Percentiles rank a stretch among this genome's conserved stretches.
phyloP scores from a whole-genome alignment of 2,797 vertebrate species.

The Saguinus oedipus region DNA sequence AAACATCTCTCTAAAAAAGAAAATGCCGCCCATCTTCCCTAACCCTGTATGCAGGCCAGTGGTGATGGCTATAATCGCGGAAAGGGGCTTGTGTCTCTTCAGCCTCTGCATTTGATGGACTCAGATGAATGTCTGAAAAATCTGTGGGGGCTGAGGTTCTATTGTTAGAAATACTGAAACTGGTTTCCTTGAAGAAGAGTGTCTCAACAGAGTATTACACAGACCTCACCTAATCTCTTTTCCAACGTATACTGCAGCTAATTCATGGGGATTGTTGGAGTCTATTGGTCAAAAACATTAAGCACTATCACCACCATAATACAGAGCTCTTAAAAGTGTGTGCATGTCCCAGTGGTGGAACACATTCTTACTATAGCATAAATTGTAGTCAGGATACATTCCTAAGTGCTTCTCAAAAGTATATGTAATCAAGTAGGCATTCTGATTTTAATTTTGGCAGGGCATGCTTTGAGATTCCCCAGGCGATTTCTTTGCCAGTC shows the following conservation, averaged over 20 bases:
- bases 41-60: not conserved
- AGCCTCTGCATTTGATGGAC: not conserved
- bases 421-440: not conserved
- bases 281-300: not conserved
- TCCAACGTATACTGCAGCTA: not conserved
- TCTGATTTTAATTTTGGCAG: slow-evolving; percentile 50
- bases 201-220: not conserved
- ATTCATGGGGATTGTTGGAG: not conserved
- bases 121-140: not conserved
- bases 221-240: not conserved
- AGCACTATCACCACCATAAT: not conserved
- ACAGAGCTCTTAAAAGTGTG: slow-evolving; percentile 14
- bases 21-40: not conserved
- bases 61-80: not conserved
- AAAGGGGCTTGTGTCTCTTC: not conserved
- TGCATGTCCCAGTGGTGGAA: not conserved
- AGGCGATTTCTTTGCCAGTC: not conserved
- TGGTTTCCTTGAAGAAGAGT: not conserved
- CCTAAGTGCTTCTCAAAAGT: slow-evolving; percentile 14
- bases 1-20: not conserved
- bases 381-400: not conserved
- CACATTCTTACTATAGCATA: not conserved
- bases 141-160: not conserved
- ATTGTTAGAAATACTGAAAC: not conserved
- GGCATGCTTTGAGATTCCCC: slow-evolving; percentile 5